These are phyloP conservation scores for Todiramphus saurophagus DNA, from an alignment of 2,113 vertebrate genomes.

Conservation along the genomic window DNA sequence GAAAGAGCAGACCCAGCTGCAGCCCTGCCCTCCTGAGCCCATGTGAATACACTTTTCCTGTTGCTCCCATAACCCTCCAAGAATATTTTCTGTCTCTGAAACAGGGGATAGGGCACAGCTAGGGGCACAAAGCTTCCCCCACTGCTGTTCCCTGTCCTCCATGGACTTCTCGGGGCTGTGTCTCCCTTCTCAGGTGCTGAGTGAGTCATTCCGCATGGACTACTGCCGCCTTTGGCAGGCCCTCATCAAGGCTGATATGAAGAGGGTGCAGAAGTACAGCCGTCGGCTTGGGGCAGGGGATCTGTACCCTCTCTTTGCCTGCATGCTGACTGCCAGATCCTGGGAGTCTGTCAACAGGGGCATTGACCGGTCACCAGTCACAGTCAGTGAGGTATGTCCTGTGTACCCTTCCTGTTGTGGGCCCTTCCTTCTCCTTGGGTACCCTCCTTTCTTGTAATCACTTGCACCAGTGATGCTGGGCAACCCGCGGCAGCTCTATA, in stretches of 20 bases:
- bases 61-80: background rate
- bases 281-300: constrained; percentile 88
- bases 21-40: background rate
- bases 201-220: constrained; percentile 87
- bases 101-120: background rate
- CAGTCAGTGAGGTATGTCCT: constrained; percentile 83
- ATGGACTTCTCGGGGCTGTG: background rate
- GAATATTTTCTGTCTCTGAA: background rate
- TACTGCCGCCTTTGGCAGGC: constrained; percentile 95
- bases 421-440: background rate
- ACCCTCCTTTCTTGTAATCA: background rate
- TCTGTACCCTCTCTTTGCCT: constrained; percentile 91
- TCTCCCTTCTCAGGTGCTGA: constrained; percentile 77
- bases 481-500: background rate
- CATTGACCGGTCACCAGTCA: constrained; percentile 84
- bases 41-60: background rate
- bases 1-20: background rate
- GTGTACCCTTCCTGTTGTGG: rapidly evolving
- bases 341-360: constrained; percentile 89
- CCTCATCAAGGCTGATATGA: constrained; percentile 87
- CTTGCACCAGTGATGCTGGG: background rate
- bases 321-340: constrained; percentile 91
- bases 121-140: background rate
- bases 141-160: background rate
- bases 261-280: constrained; percentile 85